Evolutionary conservation across 2,888 invertebrate genomes (phyloP).

Genomic region (Limenitis arthemis): DNA sequence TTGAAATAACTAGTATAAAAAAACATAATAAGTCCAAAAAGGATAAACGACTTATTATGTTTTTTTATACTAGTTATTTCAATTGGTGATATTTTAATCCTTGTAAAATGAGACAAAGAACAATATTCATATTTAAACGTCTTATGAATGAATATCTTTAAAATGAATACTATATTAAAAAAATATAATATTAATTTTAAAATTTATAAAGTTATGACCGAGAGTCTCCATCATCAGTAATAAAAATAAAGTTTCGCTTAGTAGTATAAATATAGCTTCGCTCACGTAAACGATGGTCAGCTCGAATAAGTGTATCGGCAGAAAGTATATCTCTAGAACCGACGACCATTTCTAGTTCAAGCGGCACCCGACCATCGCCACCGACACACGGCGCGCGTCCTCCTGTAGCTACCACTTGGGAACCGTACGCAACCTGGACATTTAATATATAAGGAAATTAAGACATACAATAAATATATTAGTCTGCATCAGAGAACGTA

Average conservation of each 20-base stretch:
- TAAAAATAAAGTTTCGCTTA: conserved; percentile 35
- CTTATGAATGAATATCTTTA: no score
- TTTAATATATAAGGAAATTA: no score
- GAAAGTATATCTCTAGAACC: conserved; percentile 65
- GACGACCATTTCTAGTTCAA: conserved; percentile 59
- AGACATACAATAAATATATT: neutral
- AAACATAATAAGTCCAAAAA: no score
- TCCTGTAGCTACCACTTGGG: conserved; percentile 28
- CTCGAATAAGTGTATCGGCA: conserved; percentile 76
- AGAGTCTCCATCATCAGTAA: neutral
- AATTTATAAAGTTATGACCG: neutral
- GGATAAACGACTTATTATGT: neutral
- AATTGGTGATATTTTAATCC: no score
- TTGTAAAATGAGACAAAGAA: no score
- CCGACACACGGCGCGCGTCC: conserved; percentile 37
- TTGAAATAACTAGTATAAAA: no score
- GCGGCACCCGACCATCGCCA: conserved; percentile 35
- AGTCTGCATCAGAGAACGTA: no score
- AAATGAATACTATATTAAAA: no score
- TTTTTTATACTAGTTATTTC: no score
- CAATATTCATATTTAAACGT: no score
- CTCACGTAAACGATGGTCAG: conserved; percentile 59
- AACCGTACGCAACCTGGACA: conserved; percentile 15
- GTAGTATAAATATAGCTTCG: conserved; percentile 34
- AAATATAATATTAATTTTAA: no score